These are phyloP conservation scores for Oreocharis arfaki DNA, from an alignment of 2,113 vertebrate species.

Conservation along the genomic window DNA sequence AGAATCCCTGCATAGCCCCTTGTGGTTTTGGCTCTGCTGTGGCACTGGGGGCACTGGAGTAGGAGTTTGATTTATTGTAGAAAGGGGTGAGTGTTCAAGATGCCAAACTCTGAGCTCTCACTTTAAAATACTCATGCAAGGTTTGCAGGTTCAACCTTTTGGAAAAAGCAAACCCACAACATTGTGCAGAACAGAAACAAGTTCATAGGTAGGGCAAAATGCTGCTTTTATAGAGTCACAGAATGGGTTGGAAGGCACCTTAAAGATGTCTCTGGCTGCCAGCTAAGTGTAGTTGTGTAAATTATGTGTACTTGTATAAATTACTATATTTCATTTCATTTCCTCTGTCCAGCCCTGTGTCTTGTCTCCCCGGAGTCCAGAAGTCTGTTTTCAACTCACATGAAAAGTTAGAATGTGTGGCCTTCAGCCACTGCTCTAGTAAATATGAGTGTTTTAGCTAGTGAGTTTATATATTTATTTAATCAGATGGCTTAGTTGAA, in stretches of 20 bases:
- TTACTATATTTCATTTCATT: not conserved
- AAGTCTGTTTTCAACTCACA: not conserved
- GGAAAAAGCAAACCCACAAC: not conserved
- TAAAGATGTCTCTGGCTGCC: not conserved
- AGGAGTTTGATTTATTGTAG: not conserved
- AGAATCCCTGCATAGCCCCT: not conserved
- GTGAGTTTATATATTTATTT: not conserved
- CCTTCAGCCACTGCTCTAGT: not conserved
- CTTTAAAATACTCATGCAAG: not conserved
- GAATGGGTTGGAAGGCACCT: not conserved
- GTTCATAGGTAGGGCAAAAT: not conserved
- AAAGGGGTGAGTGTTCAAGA: not conserved
- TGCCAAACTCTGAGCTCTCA: not conserved
- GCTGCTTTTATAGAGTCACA: not conserved
- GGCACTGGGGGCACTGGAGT: not conserved
- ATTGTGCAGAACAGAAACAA: accelerated
- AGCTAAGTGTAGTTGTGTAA: not conserved
- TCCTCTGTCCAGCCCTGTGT: not conserved
- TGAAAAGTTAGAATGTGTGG: not conserved
- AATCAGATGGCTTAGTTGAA: not conserved
- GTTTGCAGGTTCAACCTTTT: not conserved
- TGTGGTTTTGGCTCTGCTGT: not conserved
- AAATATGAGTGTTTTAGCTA: not conserved
- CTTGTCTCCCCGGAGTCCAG: not conserved
- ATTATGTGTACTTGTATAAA: not conserved